Evolutionary conservation across 2,888 invertebrate genomes (phyloP).

Genomic region (Invenusta paracnida): DNA sequence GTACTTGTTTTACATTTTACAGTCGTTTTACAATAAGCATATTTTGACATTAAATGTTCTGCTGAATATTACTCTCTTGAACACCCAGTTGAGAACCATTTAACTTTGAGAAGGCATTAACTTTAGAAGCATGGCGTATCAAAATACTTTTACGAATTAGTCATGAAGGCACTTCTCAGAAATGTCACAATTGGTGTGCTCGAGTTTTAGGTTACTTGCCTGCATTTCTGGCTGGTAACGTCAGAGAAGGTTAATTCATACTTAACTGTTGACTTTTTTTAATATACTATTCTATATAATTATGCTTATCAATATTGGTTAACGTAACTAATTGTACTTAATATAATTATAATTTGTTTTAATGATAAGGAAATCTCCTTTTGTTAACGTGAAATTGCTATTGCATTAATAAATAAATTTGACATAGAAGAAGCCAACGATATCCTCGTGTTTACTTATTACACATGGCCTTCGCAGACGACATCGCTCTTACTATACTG

Average conservation of each 20-base stretch:
- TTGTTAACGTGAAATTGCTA: neutral
- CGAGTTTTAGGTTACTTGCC: neutral
- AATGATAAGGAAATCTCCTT: neutral
- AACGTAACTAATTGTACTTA: too few species aligned
- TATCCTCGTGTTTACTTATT: neutral
- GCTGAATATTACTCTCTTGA: too few species aligned
- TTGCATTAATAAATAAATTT: too few species aligned
- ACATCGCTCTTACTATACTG: neutral
- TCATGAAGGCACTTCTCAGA: neutral
- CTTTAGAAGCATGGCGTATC: neutral
- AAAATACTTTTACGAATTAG: neutral
- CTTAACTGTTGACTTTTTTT: neutral
- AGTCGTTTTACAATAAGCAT: too few species aligned
- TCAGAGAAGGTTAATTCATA: too few species aligned
- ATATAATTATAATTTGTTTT: neutral
- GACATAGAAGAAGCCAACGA: too few species aligned
- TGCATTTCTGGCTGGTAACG: neutral
- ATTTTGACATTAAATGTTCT: too few species aligned
- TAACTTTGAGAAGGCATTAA: neutral
- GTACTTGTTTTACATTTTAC: too few species aligned
- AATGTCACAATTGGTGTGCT: neutral
- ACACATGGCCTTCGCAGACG: neutral
- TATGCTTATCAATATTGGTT: neutral
- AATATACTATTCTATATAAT: neutral
- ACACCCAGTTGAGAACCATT: too few species aligned